Evolutionary conservation across 2,888 invertebrate genomes (phyloP), one percentile per base, ranked within the genome.

Genomic region (Pristionchus exspectatus): DNA sequence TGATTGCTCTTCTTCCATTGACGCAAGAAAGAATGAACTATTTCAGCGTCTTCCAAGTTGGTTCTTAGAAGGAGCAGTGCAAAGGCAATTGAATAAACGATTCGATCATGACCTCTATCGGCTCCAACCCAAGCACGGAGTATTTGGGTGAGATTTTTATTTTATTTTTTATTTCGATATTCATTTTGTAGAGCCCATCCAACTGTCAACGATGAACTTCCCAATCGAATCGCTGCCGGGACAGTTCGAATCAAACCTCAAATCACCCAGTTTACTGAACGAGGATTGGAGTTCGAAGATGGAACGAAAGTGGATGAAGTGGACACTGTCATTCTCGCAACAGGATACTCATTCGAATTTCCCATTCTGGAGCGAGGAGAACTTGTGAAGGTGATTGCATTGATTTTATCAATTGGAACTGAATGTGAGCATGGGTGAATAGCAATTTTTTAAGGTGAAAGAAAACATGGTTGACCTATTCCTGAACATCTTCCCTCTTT

Each of bases 121-220:
- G 4, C 91, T 96, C 33, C 94, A 95, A 87, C 96, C 96, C 9
- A 91, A 93, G 5, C 95, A 96, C 91, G 90, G 87, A 16, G 91
- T 92, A 16, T 91, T 92, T 59, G 88, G 91, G 92, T 92, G 44
- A 3, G 10, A 24, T 10, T 12, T 14, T 77, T 12, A 2, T 33
- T 7, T 3, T 38, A 38, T 38, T 18, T 38, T 77, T 21, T 1
- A 74, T 12, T 24, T 24, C 2, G 21, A 24, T 5, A 16, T 77
- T n/a, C 44, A 72, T 92, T n/a, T n/a, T n/a, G 90, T 89, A 92
- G 93, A 77, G 92, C 93, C 21, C 93, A 93, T 87, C 92, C 92
- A 16, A 93, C 93, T 5, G 91, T 96, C 87, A 96, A 96, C 91
- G 96, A 96, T 92, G 96, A 96, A 77, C 93, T 96, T 14, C 96